Evolutionary conservation across 2,113 vertebrate species (phyloP), one percentile per base, ranked within the genome.

Genomic region (Hemichromis elongatus): DNA sequence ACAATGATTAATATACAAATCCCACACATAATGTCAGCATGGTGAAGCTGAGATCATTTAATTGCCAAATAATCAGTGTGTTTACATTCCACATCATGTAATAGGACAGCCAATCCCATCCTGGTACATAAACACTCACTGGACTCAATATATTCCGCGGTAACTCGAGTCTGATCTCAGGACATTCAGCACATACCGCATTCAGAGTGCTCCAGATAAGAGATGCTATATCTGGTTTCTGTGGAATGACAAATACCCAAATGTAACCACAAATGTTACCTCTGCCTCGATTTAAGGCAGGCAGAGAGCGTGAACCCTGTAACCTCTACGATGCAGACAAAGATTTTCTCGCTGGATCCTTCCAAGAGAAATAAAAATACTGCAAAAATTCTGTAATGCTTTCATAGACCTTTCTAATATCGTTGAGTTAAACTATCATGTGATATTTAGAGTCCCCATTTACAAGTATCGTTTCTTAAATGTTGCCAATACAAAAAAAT

Each of bases 171-270:
- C 57, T 61, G 79, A 88, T 85, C 59, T 80, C 52, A 26, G 79
- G 59, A 88, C 54, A 84, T 88, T 79, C 83, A 83, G n/a, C 91
- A 77, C 89, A 88, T 63, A 37, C 83, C 81, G 68, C 24, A 24
- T 56, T 26, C 79, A 40, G 79, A 82, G 63, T 2, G 85, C 79
- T 56, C 73, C 52, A 84, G 81, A 86, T 85, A 59, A 80, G 80
- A 81, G 85, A 92, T 11, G 85, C n/a, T 47, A 30, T 82, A 85
- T 94, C 89, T 88, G 63, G 83, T 93, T 92, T 90, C 91, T 82
- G 1, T 56, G 86, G 80, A 81, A 88, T 54, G 63, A 88, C 86
- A 89, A 83, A 88, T 11, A 33, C 83, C 47, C 53, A 16, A 9
- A 86, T 85, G 45, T 9, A 77, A 70, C 79, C 50, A 14, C 30